These are phyloP conservation scores for Carlito syrichta DNA, from an alignment of 2,113 vertebrate genomes.

Conservation along the genomic window DNA sequence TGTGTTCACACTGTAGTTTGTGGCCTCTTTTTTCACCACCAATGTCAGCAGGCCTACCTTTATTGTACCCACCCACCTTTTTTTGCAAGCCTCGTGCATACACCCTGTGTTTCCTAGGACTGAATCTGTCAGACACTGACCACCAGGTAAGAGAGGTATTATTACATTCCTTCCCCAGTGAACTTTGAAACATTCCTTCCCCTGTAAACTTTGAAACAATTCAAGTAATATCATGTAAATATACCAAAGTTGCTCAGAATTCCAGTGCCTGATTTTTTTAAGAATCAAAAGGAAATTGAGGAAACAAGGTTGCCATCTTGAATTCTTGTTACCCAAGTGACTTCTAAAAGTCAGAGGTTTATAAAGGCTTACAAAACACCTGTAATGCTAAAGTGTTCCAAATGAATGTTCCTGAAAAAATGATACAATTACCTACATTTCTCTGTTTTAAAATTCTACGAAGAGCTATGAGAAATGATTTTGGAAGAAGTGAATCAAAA, in stretches of 20 bases:
- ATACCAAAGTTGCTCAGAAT: neutral
- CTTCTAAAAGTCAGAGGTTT: slow-evolving; percentile 1
- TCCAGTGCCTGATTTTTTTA: neutral
- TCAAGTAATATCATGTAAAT: neutral
- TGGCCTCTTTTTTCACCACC: neutral
- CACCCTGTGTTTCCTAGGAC: neutral
- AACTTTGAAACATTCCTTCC: neutral
- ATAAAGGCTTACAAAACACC: neutral
- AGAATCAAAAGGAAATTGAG: slow-evolving; percentile 35
- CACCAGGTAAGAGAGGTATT: neutral
- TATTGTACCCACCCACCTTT: neutral
- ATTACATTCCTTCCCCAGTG: neutral
- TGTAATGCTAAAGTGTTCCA: neutral
- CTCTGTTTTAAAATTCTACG: slow-evolving; percentile 41
- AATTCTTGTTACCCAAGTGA: slow-evolving; percentile 24
- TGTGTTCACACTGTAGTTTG: neutral
- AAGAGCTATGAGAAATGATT: neutral
- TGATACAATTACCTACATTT: neutral
- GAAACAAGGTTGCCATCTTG: slow-evolving; percentile 58
- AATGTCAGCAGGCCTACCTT: neutral
- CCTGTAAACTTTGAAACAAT: neutral
- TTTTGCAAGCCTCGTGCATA: neutral
- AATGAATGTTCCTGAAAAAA: slow-evolving; percentile 35
- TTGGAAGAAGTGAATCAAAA: neutral
- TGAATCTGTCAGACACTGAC: neutral